Base-by-base conservation (phyloP, 30 jellyfish, hydroid and myxozoan genomes). In the Chironex yamaguchii region DNA sequence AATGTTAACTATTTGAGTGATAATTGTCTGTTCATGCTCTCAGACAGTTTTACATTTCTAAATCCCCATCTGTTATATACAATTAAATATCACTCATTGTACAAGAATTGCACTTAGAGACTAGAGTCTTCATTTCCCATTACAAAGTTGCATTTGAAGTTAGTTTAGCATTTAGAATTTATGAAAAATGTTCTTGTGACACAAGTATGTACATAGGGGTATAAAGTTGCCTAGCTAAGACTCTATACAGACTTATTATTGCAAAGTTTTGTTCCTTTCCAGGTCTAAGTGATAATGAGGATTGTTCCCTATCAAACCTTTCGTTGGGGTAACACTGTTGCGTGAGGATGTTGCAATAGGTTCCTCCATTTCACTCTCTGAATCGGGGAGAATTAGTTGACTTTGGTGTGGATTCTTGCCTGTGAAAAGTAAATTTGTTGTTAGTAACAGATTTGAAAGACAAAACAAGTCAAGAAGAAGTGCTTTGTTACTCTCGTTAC, bases 261-360 rank as follows among this genome's bases (percentile, higher is more conserved):
- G n/a, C n/a, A n/a, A n/a, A n/a, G n/a, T n/a, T 42, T 42, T 42
- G 13, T 17, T 42, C 17, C 58, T 9, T 17, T 42, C 58, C 17
- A 42, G 58, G 58, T 42, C 58, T 9, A 42, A 42, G 17, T 42
- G 36, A 36, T 36, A 9, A 82, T 0, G 89, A 54, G 9, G 80
- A 35, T 27, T 51, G 0, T 20, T 83, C 86, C 33, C 67, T 3
- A 22, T 22, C 4, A 66, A 11, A 33, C 75, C 72, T 29, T 51
- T 58, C 11, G 87, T 67, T 2, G 94, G 94, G 36, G 90, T 91
- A 76, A 91, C 86, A 49, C 98, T 92, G 89, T 87, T 87, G 53
- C 98, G 52, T 3, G 98, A 89, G 29, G 98, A 92, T 24, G 98
- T 92, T 6, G 96, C 98, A 30, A 92, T 89, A 67, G 98, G 98